Conservation (phyloP, 2,113 vertebrate genomes). For the Lophochroa leadbeateri region DNA sequence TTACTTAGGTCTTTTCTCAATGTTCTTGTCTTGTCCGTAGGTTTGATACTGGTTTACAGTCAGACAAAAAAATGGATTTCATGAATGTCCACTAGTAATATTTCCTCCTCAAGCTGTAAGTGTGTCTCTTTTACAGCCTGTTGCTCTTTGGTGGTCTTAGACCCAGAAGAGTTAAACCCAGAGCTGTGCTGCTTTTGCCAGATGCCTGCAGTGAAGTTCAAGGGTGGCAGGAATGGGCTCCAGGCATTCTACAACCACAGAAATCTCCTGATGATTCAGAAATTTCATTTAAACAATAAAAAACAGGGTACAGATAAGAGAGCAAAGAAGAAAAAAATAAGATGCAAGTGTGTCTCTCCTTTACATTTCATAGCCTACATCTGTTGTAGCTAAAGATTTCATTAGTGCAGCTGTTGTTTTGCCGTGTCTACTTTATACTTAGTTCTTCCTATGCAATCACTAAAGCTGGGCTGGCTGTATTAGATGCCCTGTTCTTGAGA, state of each 20-base stretch:
- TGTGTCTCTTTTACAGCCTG: conserved; percentile 34
- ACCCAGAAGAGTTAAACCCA: conserved; percentile 13
- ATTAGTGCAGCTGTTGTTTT: conserved; percentile 43
- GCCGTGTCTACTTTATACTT: neutral
- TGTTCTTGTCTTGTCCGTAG: neutral
- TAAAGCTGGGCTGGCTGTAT: neutral
- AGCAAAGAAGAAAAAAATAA: conserved; percentile 32
- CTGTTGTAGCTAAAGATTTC: conserved; percentile 55
- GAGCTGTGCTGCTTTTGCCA: conserved; percentile 44
- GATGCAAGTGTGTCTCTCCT: conserved; percentile 4
- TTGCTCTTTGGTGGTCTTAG: conserved; percentile 66
- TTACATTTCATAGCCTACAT: conserved; percentile 40
- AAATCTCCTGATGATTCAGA: conserved; percentile 64
- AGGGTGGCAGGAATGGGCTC: conserved; percentile 60
- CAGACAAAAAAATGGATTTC: neutral
- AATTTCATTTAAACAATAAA: conserved; percentile 64
- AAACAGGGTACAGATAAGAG: conserved; percentile 54
- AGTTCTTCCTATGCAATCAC: neutral
- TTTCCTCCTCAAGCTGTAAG: conserved; percentile 26
- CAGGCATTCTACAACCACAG: conserved; percentile 57
- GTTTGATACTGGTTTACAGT: neutral
- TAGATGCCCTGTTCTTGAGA: neutral
- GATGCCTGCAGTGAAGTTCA: conserved; percentile 63
- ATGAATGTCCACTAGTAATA: conserved; percentile 9
- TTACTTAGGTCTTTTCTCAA: neutral